Evolutionary conservation across 2,888 invertebrate species (phyloP), one percentile per base, ranked within the genome.

Genomic region (Drosophila acutilabella): DNA sequence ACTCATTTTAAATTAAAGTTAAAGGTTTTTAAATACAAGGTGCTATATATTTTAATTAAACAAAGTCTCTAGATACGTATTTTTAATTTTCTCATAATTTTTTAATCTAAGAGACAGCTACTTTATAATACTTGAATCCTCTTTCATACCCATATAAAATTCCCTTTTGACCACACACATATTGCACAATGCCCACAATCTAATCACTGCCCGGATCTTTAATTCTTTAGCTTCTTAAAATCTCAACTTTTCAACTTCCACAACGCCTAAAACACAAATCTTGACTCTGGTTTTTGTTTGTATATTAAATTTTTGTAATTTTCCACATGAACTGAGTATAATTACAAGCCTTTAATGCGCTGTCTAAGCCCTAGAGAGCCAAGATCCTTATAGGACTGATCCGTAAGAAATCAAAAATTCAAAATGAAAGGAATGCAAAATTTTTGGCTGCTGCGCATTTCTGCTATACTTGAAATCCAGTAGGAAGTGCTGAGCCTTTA

Each of bases 331-430:
- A 69, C 23, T 56, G 52, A 45, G 48, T 51, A 14, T 82, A 88
- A 88, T 82, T 82, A 47, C 83, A 65, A 80, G 51, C 64, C 80
- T 59, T 78, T 78, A 74, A 76, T 61, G 64, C 64, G 57, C 53
- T 42, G 26, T 45, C 44, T 41, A 68, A 45, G n/a, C 23, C 52
- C 26, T 10, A 58, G 26, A 58, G 26, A 36, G 14, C 40, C 44
- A 20, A 48, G 48, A 44, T 71, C 26, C 53, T 10, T 65, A 30
- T 30, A 36, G 40, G 79, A 78, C 50, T 79, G 74, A 84, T 74
- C 85, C 81, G 84, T 80, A 81, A 89, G 86, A 89, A 85, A 85
- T 85, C 89, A 85, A 87, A 75, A 68, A 61, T 47, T 61, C 44
- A 40, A 51, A 52, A 64, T 23, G 23, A 50, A 60, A 65, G 58